Evolutionary conservation across 2,797 vertebrate species (phyloP).

Genomic region (Ctenosaura bakeri): DNA sequence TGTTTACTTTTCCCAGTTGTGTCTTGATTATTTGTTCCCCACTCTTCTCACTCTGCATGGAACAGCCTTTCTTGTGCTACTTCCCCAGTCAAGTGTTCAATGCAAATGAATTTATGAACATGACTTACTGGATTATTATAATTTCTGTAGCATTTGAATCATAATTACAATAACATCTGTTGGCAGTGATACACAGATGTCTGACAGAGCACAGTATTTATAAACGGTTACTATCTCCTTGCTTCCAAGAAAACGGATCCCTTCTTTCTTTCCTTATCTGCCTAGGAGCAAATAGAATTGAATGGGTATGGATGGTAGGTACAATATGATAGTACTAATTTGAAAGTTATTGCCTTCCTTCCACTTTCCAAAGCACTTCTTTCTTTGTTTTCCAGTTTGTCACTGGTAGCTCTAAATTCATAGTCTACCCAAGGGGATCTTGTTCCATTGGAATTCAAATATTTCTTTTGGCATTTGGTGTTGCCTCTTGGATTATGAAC

Average conservation of each 20-base stretch:
- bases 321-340: background rate
- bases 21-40: conserved; percentile 12
- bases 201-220: conserved; percentile 55
- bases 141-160: conserved; percentile 71
- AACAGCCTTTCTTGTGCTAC: background rate
- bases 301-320: background rate
- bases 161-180: conserved; percentile 73
- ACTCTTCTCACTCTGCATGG: conserved; percentile 3
- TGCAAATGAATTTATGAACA: conserved; percentile 54
- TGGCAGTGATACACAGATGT: conserved; percentile 55
- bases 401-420: background rate
- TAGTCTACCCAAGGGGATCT: background rate
- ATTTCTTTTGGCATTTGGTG: background rate
- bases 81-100: conserved; percentile 16
- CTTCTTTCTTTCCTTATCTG: conserved; percentile 37
- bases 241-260: conserved; percentile 27
- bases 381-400: background rate
- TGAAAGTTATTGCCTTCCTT: background rate
- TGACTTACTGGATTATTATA: conserved; percentile 71
- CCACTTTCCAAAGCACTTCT: background rate
- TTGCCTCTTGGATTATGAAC: background rate
- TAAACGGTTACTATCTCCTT: conserved; percentile 31
- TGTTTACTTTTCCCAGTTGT: background rate
- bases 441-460: background rate
- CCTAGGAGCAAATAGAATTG: conserved; percentile 31